Evolutionary conservation across 1,140 invertebrate genomes (phyloP).

Genomic region (Formica selysi): DNA sequence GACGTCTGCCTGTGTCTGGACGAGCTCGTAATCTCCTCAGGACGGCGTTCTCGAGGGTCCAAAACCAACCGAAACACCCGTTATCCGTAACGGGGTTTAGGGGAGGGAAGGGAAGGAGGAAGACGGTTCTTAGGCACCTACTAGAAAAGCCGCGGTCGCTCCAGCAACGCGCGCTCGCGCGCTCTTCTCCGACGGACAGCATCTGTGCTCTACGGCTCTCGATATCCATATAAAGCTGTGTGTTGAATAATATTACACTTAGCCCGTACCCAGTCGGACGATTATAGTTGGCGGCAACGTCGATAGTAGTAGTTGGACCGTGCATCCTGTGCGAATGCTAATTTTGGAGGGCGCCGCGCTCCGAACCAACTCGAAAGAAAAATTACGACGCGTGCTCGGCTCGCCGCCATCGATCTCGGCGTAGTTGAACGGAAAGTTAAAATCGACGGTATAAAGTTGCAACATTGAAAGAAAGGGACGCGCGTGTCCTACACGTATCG

Average conservation of each 20-base stretch:
- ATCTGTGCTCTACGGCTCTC: conserved; percentile 84
- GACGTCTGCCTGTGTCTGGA: conserved; percentile 69
- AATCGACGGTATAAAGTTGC: not conserved
- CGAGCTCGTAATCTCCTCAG: conserved; percentile 70
- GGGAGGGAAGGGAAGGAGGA: conserved; percentile 11
- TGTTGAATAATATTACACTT: conserved; percentile 87
- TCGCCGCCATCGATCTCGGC: conserved; percentile 1
- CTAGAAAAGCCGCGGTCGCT: conserved; percentile 61
- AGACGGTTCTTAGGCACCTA: conserved; percentile 79
- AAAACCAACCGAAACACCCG: conserved; percentile 66
- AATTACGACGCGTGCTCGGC: conserved; percentile 39
- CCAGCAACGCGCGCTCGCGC: conserved; percentile 40
- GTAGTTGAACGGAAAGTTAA: not conserved
- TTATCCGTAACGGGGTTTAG: conserved; percentile 69
- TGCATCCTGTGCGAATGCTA: conserved; percentile 87
- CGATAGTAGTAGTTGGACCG: conserved; percentile 87
- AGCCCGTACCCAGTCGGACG: conserved; percentile 84
- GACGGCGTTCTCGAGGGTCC: conserved; percentile 65
- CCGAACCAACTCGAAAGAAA: conserved; percentile 34
- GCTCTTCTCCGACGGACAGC: conserved; percentile 80
- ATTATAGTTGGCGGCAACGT: conserved; percentile 86
- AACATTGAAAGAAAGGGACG: not conserved
- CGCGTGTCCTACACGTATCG: not conserved
- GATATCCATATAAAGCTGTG: conserved; percentile 86
- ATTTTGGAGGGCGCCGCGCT: conserved; percentile 77